Evolutionary conservation across 53 echinoderm and acorn worm species (phyloP).

Genomic region (Hippasteria phrygiana): DNA sequence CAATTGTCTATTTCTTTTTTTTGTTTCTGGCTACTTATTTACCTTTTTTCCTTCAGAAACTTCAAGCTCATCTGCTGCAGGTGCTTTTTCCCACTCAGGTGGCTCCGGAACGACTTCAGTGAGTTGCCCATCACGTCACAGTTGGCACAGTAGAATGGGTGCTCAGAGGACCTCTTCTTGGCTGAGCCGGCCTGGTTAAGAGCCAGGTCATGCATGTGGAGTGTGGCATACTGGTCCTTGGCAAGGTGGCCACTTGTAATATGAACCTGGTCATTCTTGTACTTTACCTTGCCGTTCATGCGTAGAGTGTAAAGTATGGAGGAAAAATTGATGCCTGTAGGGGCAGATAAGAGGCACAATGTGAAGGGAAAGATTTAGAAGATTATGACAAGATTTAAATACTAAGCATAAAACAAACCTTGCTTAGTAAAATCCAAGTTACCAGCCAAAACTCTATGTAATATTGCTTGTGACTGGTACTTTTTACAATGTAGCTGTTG

Average conservation of each 20-base stretch:
- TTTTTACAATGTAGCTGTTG: too few relatives aligned
- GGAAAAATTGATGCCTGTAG: conserved; percentile 9
- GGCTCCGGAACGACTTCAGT: conserved; percentile 53
- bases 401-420: too few relatives aligned
- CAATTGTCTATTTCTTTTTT: not conserved
- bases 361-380: too few relatives aligned
- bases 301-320: conserved; percentile 31
- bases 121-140: conserved; percentile 75
- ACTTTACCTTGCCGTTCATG: conserved; percentile 26
- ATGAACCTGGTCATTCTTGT: conserved; percentile 1
- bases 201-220: not conserved
- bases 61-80: conserved; percentile 73
- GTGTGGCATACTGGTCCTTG: conserved; percentile 13
- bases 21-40: not conserved
- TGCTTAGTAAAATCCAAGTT: too few relatives aligned
- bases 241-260: conserved; percentile 1
- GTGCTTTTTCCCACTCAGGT: conserved; percentile 75
- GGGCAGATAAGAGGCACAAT: too few relatives aligned
- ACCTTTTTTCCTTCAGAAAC: conserved; percentile 68
- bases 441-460: too few relatives aligned
- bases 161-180: not conserved
- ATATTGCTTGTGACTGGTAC: too few relatives aligned
- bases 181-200: too few relatives aligned
- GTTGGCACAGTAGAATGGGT: conserved; percentile 71
- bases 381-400: too few relatives aligned